Evolutionary conservation across 2,888 invertebrate genomes (phyloP).

Genomic region (Pelosia muscerda): DNA sequence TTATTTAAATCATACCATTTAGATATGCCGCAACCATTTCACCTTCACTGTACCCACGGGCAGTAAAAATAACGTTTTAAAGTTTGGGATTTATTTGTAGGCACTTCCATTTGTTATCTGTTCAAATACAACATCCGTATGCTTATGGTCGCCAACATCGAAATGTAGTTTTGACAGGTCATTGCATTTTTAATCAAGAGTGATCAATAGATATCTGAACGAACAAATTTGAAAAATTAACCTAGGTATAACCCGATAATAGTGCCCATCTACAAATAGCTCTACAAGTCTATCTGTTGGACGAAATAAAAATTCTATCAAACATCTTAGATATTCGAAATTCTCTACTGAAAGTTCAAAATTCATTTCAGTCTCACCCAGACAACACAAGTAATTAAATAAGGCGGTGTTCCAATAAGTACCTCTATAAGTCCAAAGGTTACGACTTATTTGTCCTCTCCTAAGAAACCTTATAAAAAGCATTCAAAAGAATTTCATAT

Average conservation of each 20-base stretch:
- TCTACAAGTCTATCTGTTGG: neutral
- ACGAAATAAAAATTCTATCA: neutral
- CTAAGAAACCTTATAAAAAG: constrained; percentile 3
- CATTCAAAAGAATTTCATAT: constrained; percentile 4
- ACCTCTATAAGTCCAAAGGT: neutral
- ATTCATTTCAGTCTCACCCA: too few relatives aligned
- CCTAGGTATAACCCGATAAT: neutral
- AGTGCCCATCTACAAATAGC: neutral
- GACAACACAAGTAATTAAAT: too few relatives aligned
- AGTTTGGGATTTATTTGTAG: constrained; percentile 51
- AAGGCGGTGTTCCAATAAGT: neutral
- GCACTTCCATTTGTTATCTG: constrained; percentile 5
- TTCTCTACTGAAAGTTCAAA: too few relatives aligned
- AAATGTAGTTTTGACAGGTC: neutral
- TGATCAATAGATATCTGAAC: neutral
- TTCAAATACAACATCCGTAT: neutral
- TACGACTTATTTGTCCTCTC: constrained; percentile 23
- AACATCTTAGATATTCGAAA: too few relatives aligned
- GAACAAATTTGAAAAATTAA: neutral
- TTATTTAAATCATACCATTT: constrained; percentile 86
- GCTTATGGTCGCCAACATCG: neutral
- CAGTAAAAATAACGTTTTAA: constrained; percentile 68
- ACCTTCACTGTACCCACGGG: constrained; percentile 55
- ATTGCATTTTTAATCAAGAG: too few relatives aligned
- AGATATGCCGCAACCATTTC: constrained; percentile 80